Percentiles rank a stretch among this genome's conserved stretches.
Conservation (phyloP, 2,113 vertebrate species). For the Pseudonaja textilis region DNA sequence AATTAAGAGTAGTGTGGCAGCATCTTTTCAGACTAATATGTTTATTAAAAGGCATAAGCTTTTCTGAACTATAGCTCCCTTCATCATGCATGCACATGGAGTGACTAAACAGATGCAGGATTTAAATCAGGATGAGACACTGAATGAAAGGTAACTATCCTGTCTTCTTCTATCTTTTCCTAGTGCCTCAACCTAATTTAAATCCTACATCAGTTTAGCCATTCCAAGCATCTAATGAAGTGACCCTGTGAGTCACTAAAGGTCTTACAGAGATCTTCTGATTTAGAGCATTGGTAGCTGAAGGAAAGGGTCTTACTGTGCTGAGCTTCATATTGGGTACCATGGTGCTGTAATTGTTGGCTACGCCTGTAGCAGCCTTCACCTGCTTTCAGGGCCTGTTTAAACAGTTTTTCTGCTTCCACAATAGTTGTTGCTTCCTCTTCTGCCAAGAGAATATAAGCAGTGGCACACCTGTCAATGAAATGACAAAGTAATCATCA, state of each 20-base stretch:
- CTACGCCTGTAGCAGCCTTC: conserved; percentile 94
- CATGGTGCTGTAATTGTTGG: conserved; percentile 93
- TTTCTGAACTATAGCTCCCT: neutral
- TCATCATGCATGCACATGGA: neutral
- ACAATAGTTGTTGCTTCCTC: conserved; percentile 97
- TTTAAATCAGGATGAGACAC: neutral
- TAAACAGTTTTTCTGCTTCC: conserved; percentile 95
- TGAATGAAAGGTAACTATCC: neutral
- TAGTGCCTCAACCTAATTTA: neutral
- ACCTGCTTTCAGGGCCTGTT: conserved; percentile 92
- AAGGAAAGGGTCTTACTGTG: conserved; percentile 81
- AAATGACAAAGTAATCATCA: conserved; percentile 30
- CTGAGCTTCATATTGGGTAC: conserved; percentile 95
- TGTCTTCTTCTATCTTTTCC: neutral
- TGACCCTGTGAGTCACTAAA: neutral
- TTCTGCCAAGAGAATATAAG: conserved; percentile 95
- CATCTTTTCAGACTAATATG: neutral
- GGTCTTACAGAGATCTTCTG: neutral
- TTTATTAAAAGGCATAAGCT: neutral
- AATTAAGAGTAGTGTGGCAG: neutral
- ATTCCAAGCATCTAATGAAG: neutral
- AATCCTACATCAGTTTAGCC: neutral
- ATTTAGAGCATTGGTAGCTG: neutral
- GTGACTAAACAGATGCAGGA: neutral
- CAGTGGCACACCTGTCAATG: conserved; percentile 88